Conservation (phyloP, 2,888 invertebrate genomes). For the Adela reaumurella region DNA sequence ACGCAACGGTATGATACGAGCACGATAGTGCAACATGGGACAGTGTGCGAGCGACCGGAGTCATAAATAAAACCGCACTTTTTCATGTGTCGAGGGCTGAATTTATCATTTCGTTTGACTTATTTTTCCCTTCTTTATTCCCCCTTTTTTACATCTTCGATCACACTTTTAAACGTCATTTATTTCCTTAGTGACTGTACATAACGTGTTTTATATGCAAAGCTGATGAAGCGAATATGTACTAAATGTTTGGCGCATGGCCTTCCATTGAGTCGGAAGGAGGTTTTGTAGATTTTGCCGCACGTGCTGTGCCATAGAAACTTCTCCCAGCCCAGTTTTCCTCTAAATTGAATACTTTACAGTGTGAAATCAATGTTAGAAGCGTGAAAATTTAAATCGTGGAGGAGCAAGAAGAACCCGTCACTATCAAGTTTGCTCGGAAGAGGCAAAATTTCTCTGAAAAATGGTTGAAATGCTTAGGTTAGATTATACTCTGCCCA, state of each 20-base stretch:
- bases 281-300: too few species aligned
- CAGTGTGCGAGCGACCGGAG: constrained; percentile 11
- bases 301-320: too few species aligned
- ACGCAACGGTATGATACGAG: too few species aligned
- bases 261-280: neutral
- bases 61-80: constrained; percentile 51
- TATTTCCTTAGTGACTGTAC: constrained; percentile 41
- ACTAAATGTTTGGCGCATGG: neutral
- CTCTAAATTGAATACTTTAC: too few species aligned
- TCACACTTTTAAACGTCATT: constrained; percentile 52
- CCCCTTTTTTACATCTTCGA: constrained; percentile 45
- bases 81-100: constrained; percentile 40
- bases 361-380: too few species aligned
- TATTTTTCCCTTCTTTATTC: constrained; percentile 33
- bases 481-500: too few species aligned
- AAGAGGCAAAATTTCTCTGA: too few species aligned
- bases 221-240: constrained; percentile 39
- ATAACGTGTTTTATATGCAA: constrained; percentile 27
- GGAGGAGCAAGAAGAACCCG: too few species aligned
- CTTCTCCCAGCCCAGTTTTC: too few species aligned
- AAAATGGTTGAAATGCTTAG: too few species aligned
- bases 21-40: neutral
- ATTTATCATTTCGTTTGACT: constrained; percentile 46
- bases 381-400: too few species aligned
- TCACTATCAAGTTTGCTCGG: too few species aligned